Conservation (phyloP, 2,113 vertebrate species). For the Halichoeres trimaculatus region DNA sequence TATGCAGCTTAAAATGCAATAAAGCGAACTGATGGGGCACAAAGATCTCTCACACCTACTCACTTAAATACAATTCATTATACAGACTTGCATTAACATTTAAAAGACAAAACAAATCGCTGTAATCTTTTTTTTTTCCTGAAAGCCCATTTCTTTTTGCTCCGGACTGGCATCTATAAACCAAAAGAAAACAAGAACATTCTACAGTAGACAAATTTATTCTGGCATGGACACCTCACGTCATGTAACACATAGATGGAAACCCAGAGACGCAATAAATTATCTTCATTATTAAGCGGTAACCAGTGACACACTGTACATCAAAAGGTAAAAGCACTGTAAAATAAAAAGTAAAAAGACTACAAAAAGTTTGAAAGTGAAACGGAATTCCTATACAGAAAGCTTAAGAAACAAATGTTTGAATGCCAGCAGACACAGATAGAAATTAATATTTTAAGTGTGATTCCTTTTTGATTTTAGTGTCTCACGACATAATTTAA, state of each 20-base stretch:
- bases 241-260: slow-evolving; percentile 92
- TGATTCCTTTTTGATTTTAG: slow-evolving; percentile 96
- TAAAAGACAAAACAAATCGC: slow-evolving; percentile 75
- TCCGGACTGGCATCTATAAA: slow-evolving; percentile 85
- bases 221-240: slow-evolving; percentile 89
- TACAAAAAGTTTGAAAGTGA: slow-evolving; percentile 79
- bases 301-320: slow-evolving; percentile 95
- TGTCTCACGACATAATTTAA: slow-evolving; percentile 99
- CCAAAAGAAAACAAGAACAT: slow-evolving; percentile 84
- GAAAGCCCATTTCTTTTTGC: slow-evolving; percentile 60
- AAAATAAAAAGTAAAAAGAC: slow-evolving; percentile 84
- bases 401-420: slow-evolving; percentile 77
- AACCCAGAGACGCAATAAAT: slow-evolving; percentile 96
- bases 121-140: slow-evolving; percentile 45
- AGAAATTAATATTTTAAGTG: slow-evolving; percentile 86
- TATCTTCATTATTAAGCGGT: slow-evolving; percentile 94
- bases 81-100: slow-evolving; percentile 86
- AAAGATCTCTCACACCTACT: slow-evolving; percentile 84
- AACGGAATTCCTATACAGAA: slow-evolving; percentile 84
- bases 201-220: slow-evolving; percentile 96
- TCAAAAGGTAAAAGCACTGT: slow-evolving; percentile 89
- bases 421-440: slow-evolving; percentile 81
- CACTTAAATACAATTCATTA: slow-evolving; percentile 86
- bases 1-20: slow-evolving; percentile 74
- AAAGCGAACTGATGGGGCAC: slow-evolving; percentile 65